These are phyloP conservation scores for Gallinago nigripennis DNA, from an alignment of 2,797 vertebrate species.

Conservation along the genomic window DNA sequence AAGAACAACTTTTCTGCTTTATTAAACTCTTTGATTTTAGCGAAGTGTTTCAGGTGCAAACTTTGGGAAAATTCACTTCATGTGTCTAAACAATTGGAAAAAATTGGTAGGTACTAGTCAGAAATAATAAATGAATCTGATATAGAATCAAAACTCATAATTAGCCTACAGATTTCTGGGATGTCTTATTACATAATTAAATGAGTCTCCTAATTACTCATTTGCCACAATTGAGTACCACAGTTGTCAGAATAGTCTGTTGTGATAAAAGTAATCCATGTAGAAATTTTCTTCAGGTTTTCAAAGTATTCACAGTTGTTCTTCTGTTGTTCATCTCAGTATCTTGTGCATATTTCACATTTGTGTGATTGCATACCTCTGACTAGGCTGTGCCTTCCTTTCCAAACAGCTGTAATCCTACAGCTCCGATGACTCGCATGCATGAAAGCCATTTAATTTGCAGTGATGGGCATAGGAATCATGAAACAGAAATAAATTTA, in stretches of 20 bases:
- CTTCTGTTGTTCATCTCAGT: not conserved
- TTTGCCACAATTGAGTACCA: not conserved
- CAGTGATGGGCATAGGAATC: not conserved
- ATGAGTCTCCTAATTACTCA: not conserved
- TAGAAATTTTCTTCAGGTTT: not conserved
- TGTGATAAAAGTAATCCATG: not conserved
- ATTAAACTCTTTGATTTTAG: slow-evolving; percentile 89
- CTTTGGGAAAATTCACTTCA: slow-evolving; percentile 95
- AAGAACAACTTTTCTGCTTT: slow-evolving; percentile 84
- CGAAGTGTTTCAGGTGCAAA: slow-evolving; percentile 94
- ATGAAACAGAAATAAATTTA: not conserved
- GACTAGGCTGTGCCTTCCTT: not conserved
- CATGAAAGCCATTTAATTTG: not conserved
- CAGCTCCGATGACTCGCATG: not conserved
- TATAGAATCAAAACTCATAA: not conserved
- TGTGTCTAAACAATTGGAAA: slow-evolving; percentile 94
- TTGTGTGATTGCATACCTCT: not conserved
- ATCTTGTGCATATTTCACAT: not conserved
- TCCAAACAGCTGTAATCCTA: not conserved
- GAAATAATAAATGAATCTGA: not conserved
- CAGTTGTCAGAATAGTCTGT: not conserved
- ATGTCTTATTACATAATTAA: not conserved
- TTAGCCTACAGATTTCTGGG: not conserved
- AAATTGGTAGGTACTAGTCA: slow-evolving; percentile 86
- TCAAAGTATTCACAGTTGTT: not conserved